phyloP scores from a whole-genome alignment of 2,113 vertebrate genomes.

The Madoqua kirkii region DNA sequence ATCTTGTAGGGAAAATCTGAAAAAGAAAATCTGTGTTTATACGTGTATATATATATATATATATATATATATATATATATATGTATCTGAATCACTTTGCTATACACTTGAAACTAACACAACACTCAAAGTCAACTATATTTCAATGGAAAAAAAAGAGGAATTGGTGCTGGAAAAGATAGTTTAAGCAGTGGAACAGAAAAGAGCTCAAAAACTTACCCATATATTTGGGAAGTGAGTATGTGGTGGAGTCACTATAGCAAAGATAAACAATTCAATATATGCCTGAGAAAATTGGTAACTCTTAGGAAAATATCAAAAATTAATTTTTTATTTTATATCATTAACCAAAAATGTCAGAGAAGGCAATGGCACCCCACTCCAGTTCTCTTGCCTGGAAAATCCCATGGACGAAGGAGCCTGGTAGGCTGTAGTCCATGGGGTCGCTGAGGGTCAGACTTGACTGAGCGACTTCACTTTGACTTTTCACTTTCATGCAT shows the following conservation, averaged over 20 bases:
- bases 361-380: no score
- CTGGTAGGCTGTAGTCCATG: no score
- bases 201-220: background rate
- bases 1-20: background rate
- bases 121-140: background rate
- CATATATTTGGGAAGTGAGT: background rate
- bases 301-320: background rate
- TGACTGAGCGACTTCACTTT: no score
- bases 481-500: no score
- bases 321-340: background rate
- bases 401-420: no score
- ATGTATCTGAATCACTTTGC: background rate
- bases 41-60: no score
- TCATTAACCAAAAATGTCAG: background rate
- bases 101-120: background rate
- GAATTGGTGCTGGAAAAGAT: background rate
- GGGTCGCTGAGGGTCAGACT: no score
- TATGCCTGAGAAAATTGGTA: background rate
- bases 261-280: background rate
- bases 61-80: background rate
- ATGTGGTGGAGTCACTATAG: background rate
- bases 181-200: background rate
- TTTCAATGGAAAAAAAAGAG: background rate
- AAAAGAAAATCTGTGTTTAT: background rate
- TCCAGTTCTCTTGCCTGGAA: no score